Percentiles rank a stretch among this genome's conserved stretches.
Evolutionary conservation across 2,888 invertebrate genomes (phyloP).

Genomic region (Oscheius sp.): DNA sequence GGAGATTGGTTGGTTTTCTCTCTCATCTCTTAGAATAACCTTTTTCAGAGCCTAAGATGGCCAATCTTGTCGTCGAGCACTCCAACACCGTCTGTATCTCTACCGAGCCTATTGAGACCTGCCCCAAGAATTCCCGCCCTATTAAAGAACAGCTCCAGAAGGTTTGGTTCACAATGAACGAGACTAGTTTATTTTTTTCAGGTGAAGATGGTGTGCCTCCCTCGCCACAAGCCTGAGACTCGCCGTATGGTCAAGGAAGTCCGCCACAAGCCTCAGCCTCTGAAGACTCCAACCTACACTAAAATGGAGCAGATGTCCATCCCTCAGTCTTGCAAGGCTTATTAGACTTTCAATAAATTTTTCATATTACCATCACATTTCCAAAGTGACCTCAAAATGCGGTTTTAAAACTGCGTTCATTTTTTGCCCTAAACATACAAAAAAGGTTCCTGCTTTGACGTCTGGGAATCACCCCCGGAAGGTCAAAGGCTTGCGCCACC

Average conservation of each 20-base stretch:
- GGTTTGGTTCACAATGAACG: conserved; percentile 22
- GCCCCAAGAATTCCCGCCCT: conserved; percentile 39
- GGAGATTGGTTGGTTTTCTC: not conserved
- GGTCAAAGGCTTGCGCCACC: conserved; percentile 26
- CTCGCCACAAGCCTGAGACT: conserved; percentile 54
- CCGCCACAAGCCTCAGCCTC: conserved; percentile 28
- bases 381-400: too few relatives aligned
- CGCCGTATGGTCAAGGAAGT: conserved; percentile 52
- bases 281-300: too few relatives aligned
- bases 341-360: too few relatives aligned
- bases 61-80: conserved; percentile 58
- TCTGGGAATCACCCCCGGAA: conserved; percentile 16
- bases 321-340: conserved; percentile 40
- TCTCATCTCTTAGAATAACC: not conserved
- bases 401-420: too few relatives aligned
- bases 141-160: conserved; percentile 33
- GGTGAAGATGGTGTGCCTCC: conserved; percentile 57
- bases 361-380: too few relatives aligned
- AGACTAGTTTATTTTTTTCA: conserved; percentile 1
- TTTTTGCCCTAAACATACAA: conserved; percentile 8
- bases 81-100: conserved; percentile 64
- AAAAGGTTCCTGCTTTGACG: not conserved
- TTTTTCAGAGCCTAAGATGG: conserved; percentile 50
- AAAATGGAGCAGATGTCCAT: too few relatives aligned
- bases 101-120: conserved; percentile 53